Evolutionary conservation across 2,888 invertebrate species (phyloP), one percentile per base, ranked within the genome.

Genomic region (Drosophila putrida): DNA sequence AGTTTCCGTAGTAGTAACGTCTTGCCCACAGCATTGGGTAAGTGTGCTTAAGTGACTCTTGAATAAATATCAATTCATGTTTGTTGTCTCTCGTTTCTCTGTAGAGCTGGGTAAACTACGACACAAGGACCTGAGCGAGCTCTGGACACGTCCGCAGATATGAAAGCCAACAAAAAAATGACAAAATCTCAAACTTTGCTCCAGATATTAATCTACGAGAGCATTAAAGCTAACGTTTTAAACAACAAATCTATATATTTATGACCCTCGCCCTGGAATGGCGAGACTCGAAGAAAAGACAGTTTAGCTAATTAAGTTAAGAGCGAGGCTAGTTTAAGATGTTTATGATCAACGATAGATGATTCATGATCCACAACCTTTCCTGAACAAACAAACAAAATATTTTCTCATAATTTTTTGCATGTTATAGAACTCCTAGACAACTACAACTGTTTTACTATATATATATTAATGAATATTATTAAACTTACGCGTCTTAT

Each of bases 141-240:
- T 90, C 2, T 91, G 91, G 91, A 88, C 91, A 6, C 78, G 91
- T 33, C 91, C 91, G 76, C 91, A 91, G 67, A 90, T 91, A 66
- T 91, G 90, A 91, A 89, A 86, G 41, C 63, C 83, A 72, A 57
- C 72, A 36, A 69, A 51, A 20, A 62, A 47, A 33, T 49, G 38
- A 47, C 58, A 54, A 71, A 78, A 76, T 77, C 77, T 71, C 69
- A 87, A 81, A 72, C 71, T 77, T 58, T 74, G 69, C 49, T 66
- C 63, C 62, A 68, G 82, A 71, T 59, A 71, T 59, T 65, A 50
- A 68, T 78, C 60, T 72, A 70, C 68, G 35, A 54, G 44, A 33
- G 38, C 10, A 36, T 66, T 47, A 49, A 57, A 53, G 11, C 61
- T 46, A 53, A 65, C 31, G 43, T 62, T 46, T 71, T 58, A 53